These are phyloP conservation scores for Artemisiospiza belli DNA, from an alignment of 2,113 vertebrate species.

Conservation along the genomic window DNA sequence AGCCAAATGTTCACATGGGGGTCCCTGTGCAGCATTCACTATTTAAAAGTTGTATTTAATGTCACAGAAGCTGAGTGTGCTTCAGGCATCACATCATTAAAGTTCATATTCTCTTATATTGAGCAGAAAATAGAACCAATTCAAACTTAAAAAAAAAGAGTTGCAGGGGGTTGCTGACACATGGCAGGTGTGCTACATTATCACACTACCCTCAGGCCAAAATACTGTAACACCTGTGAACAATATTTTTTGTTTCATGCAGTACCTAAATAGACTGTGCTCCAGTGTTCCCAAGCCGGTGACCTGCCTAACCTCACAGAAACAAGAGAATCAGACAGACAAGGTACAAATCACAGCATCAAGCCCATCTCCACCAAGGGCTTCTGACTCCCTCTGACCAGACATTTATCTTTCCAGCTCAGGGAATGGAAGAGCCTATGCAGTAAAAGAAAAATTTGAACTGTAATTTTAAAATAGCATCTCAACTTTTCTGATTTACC, in stretches of 20 bases:
- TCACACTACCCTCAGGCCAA: conserved; percentile 11
- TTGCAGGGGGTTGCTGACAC: neutral
- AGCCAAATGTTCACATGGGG: neutral
- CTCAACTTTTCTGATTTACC: neutral
- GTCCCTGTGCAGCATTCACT: neutral
- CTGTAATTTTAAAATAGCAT: neutral
- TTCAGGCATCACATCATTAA: neutral
- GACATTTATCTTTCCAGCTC: neutral
- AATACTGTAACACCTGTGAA: conserved; percentile 45
- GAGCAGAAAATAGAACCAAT: neutral
- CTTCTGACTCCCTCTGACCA: neutral
- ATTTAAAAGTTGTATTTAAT: neutral
- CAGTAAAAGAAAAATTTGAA: neutral
- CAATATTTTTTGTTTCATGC: conserved; percentile 38
- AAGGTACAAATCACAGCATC: neutral
- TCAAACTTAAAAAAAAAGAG: neutral
- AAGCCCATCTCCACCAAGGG: neutral
- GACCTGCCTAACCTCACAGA: neutral
- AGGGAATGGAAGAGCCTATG: neutral
- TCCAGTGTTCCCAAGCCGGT: neutral
- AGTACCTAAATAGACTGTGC: neutral
- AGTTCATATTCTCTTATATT: neutral
- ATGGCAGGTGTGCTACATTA: neutral
- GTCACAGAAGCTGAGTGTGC: neutral
- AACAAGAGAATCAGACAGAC: neutral